These are phyloP conservation scores for Neopipo cinnamomea DNA, from an alignment of 2,113 vertebrate genomes.

Conservation along the genomic window DNA sequence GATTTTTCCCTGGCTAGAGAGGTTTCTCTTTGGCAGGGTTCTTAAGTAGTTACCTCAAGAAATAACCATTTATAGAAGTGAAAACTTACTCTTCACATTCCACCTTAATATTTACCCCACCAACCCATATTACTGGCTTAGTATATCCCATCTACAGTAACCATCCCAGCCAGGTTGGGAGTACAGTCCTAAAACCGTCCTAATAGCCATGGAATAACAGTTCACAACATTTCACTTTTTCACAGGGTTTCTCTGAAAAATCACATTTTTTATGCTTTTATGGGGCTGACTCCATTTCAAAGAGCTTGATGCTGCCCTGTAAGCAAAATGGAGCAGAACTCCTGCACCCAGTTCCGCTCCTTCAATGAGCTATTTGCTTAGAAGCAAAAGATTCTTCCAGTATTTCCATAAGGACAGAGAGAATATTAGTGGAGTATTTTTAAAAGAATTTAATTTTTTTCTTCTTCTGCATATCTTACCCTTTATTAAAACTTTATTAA, in stretches of 20 bases:
- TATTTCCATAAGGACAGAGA: background rate
- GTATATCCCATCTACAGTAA: background rate
- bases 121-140: background rate
- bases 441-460: background rate
- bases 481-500: conserved; percentile 4
- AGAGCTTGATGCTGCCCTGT: background rate
- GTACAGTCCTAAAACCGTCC: background rate
- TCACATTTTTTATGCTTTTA: background rate
- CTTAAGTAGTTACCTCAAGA: background rate
- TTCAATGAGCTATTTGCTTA: background rate
- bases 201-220: background rate
- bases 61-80: background rate
- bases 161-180: background rate
- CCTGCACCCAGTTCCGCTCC: background rate
- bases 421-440: background rate
- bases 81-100: background rate
- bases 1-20: background rate
- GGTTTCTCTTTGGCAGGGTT: background rate
- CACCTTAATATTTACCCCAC: background rate
- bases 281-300: background rate
- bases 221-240: background rate
- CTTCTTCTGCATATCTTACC: background rate
- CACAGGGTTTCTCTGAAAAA: background rate
- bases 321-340: background rate
- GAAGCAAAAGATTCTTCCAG: background rate